Percentiles rank a stretch among this genome's conserved stretches.
These are phyloP conservation scores for Megaceryle alcyon DNA, from an alignment of 2,797 vertebrate genomes.

Conservation along the genomic window DNA sequence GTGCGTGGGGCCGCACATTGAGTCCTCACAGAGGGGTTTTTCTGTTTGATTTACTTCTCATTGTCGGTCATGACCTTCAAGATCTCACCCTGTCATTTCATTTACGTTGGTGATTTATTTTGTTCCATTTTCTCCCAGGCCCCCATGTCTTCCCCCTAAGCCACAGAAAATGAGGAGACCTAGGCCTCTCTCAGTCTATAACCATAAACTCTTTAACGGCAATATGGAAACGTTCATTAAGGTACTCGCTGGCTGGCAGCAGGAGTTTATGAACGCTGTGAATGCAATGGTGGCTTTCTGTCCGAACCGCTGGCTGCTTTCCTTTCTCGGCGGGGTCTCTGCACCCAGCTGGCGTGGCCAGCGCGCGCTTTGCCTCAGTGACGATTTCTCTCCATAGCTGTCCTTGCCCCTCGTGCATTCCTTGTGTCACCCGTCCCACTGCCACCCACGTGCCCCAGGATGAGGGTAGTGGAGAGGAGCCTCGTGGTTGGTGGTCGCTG, in stretches of 20 bases:
- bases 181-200: slow-evolving; percentile 98
- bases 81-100: slow-evolving; percentile 61
- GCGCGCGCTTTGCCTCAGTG: background rate
- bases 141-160: slow-evolving; percentile 98
- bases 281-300: slow-evolving; percentile 80
- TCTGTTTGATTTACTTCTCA: background rate
- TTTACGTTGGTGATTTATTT: slow-evolving; percentile 72
- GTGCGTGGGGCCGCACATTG: rapidly evolving
- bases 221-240: slow-evolving; percentile 99
- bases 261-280: slow-evolving; percentile 79
- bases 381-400: background rate
- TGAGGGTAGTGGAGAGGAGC: background rate
- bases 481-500: rapidly evolving
- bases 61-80: background rate
- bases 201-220: slow-evolving; percentile 99
- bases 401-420: background rate
- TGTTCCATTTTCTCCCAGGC: slow-evolving; percentile 89
- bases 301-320: slow-evolving; percentile 66
- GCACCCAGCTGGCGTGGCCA: slow-evolving; percentile 32
- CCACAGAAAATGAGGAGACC: slow-evolving; percentile 99
- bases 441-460: background rate
- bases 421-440: background rate
- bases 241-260: slow-evolving; percentile 87
- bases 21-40: background rate
- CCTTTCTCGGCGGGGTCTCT: slow-evolving; percentile 38